Evolutionary conservation across 2,888 invertebrate genomes (phyloP), one percentile per base, ranked within the genome.

Genomic region (Drosophila rellima): DNA sequence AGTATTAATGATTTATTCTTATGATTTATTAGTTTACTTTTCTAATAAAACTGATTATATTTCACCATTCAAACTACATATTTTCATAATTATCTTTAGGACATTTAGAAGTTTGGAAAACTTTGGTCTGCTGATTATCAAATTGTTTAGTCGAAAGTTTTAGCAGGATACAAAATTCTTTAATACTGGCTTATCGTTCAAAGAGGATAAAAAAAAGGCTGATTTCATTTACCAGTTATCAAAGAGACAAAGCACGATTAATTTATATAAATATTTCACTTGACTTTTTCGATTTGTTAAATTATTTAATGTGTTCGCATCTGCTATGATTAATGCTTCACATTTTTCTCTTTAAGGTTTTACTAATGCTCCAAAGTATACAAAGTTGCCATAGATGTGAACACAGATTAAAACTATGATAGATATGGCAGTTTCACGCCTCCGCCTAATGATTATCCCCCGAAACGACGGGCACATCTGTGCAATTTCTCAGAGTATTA

Each of bases 401-500:
- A 29, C 31, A 44, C 51, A 54, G 75, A 72, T 85, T 70, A 64
- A 68, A 70, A 80, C 80, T 85, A 70, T 82, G 72, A 82, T 75
- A 70, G 70, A 85, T 79, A 70, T 51, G 56, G 64, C 20, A 44
- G 20, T 44, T 54, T 42, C 56, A 64, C 48, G 60, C 45, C 18
- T 55, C 11, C 31, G 63, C 40, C 60, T 72, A 77, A 77, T 72
- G 67, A 57, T 67, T 77, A 67, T 65, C 39, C 59, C 20, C 20
- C 18, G 3, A 18, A 18, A 39, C 63, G 60, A 70, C 42, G 42
- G 18, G 18, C 71, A 68, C 82, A 82, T 69, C 82, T 82, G 82
- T 40, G 59, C 56, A 42, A 68, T 74, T 83, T 87, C 82, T 70
- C 82, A 87, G 74, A 64, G 69, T 72, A 83, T 80, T 82, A 74